A percentile compares a stretch with the other conserved stretches of the same genome.
These are phyloP conservation scores for Neoarius graeffei DNA, from an alignment of 2,113 vertebrate species.

Conservation along the genomic window DNA sequence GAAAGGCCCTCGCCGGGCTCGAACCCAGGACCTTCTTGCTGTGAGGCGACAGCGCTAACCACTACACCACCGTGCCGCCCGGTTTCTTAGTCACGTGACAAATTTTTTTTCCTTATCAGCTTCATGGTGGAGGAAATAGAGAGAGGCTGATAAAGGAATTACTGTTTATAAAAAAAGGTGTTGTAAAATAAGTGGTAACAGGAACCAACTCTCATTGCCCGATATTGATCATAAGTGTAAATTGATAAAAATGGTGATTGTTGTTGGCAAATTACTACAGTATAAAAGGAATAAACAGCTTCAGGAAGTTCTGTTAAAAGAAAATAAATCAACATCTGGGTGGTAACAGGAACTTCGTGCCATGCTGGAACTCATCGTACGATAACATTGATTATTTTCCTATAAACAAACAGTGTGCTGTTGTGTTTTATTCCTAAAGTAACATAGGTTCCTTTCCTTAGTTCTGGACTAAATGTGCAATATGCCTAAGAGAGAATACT, in stretches of 20 bases:
- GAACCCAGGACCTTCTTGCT: too few relatives aligned
- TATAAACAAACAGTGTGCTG: too few relatives aligned
- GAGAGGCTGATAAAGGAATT: not conserved
- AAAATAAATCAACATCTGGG: conserved; percentile 22
- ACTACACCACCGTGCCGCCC: too few relatives aligned
- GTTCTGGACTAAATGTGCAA: not conserved
- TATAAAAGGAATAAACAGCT: not conserved
- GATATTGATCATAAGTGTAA: not conserved
- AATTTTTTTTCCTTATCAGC: not conserved
- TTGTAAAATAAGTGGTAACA: not conserved
- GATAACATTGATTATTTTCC: not conserved
- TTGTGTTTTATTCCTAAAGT: not conserved
- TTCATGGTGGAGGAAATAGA: not conserved
- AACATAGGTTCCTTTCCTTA: too few relatives aligned
- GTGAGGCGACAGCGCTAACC: too few relatives aligned
- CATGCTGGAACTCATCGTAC: not conserved
- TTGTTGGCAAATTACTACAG: not conserved
- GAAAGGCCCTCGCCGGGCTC: too few relatives aligned
- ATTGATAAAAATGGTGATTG: not conserved
- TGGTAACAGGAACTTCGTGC: conserved; percentile 6
- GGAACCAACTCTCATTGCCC: not conserved
- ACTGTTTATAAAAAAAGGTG: not conserved
- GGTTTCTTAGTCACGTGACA: not conserved
- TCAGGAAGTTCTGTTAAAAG: not conserved
- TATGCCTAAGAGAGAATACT: not conserved